Evolutionary conservation across 2,113 vertebrate genomes (phyloP).

Genomic region (Tachuris rubrigastra): DNA sequence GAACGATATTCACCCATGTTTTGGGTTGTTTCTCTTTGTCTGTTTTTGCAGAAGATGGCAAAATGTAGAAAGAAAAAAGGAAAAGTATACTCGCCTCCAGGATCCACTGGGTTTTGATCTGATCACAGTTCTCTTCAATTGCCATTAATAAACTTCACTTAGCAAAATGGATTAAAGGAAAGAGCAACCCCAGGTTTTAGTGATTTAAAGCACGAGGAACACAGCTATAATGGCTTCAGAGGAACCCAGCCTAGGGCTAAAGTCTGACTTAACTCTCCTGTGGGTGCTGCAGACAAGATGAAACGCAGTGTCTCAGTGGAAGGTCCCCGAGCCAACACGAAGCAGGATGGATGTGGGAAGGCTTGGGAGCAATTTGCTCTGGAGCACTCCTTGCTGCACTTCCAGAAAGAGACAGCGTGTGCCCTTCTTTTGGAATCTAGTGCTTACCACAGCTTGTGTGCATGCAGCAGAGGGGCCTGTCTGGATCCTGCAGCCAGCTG

Average conservation of each 20-base stretch:
- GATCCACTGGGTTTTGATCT: background rate
- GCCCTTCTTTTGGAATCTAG: background rate
- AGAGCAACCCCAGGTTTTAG: slow-evolving; percentile 9
- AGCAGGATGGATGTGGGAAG: slow-evolving; percentile 25
- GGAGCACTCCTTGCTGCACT: slow-evolving; percentile 1
- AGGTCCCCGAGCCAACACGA: slow-evolving; percentile 11
- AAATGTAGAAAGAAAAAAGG: background rate
- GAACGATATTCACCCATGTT: background rate
- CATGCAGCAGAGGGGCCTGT: background rate
- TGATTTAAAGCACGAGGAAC: slow-evolving; percentile 19
- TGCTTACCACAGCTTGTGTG: background rate
- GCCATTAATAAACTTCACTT: slow-evolving; percentile 38
- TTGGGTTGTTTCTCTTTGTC: background rate
- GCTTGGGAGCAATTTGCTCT: slow-evolving; percentile 28
- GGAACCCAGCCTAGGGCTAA: slow-evolving; percentile 36
- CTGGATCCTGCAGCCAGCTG: background rate
- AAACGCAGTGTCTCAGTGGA: background rate
- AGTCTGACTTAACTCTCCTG: slow-evolving; percentile 45
- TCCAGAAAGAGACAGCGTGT: background rate
- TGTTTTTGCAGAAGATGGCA: background rate
- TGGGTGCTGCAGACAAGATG: slow-evolving; percentile 44
- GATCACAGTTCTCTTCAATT: background rate
- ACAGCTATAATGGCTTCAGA: slow-evolving; percentile 32
- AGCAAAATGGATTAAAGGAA: slow-evolving; percentile 19
- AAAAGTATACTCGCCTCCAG: background rate